phyloP scores from a whole-genome alignment of 2,113 vertebrate species.

The Xiphophorus maculatus region DNA sequence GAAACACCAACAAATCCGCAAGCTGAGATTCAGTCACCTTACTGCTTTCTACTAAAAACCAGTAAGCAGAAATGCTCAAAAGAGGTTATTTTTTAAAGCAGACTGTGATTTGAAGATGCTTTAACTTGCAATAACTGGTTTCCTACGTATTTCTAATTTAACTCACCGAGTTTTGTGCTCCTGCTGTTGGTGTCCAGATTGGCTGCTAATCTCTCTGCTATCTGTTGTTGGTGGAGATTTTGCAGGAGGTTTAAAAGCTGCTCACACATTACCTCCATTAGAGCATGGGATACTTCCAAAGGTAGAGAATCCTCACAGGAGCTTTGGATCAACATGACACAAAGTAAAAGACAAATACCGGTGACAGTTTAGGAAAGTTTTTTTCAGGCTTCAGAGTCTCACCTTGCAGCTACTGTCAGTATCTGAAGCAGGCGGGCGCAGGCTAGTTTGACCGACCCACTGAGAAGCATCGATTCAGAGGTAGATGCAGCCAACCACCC shows the following conservation, averaged over 20 bases:
- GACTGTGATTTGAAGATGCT: not conserved
- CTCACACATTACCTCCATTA: constrained; percentile 85
- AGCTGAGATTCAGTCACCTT: constrained; percentile 81
- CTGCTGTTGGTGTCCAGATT: constrained; percentile 44
- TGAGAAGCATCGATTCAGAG: constrained; percentile 73
- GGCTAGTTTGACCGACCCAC: constrained; percentile 77
- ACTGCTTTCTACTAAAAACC: constrained; percentile 64
- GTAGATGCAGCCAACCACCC: constrained; percentile 79
- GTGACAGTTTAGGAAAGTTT: not conserved
- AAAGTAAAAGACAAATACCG: not conserved
- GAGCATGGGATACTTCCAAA: constrained; percentile 77
- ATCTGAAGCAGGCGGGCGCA: constrained; percentile 82
- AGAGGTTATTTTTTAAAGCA: not conserved
- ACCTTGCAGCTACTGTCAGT: constrained; percentile 82
- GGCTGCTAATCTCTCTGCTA: constrained; percentile 54
- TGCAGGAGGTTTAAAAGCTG: constrained; percentile 79
- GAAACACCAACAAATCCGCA: constrained; percentile 83
- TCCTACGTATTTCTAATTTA: constrained; percentile 5
- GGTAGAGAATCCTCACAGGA: constrained; percentile 80
- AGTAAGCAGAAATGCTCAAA: not conserved
- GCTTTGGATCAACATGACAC: constrained; percentile 49
- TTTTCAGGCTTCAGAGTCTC: constrained; percentile 7
- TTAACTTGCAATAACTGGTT: too few relatives aligned
- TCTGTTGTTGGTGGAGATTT: constrained; percentile 76
- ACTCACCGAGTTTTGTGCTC: constrained; percentile 66